phyloP scores from a whole-genome alignment of 2,888 invertebrate species.

The Ditylenchus weischeri region DNA sequence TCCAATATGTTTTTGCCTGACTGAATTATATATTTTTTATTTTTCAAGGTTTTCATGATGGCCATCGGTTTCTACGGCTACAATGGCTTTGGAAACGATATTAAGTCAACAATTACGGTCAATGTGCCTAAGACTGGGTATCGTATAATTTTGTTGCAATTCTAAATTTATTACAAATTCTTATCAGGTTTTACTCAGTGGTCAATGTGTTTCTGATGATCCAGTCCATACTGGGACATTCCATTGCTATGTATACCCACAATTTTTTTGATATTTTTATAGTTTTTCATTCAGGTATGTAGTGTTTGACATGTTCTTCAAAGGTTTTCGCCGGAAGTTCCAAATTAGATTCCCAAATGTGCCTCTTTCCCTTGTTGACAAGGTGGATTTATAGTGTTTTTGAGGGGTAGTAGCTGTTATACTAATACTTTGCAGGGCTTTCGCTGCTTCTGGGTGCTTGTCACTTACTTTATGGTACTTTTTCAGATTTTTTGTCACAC shows the following conservation, averaged over 20 bases:
- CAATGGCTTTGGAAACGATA: constrained; percentile 52
- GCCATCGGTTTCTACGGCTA: constrained; percentile 58
- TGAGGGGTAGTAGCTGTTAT: constrained; percentile 9
- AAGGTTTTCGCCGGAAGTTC: constrained; percentile 57
- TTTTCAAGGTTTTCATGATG: too few species aligned
- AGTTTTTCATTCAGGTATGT: constrained; percentile 37
- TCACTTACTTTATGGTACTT: constrained; percentile 71
- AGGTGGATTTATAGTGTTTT: constrained; percentile 19
- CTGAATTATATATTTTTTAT: too few species aligned
- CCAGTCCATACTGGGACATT: constrained; percentile 57
- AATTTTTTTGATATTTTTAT: neutral
- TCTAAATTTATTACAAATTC: constrained; percentile 1
- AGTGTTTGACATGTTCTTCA: constrained; percentile 58
- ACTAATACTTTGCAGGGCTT: constrained; percentile 40
- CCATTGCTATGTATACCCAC: constrained; percentile 52
- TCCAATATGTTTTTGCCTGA: too few species aligned
- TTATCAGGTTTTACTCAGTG: constrained; percentile 50
- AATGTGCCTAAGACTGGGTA: constrained; percentile 55
- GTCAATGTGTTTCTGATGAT: constrained; percentile 57
- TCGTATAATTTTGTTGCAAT: constrained; percentile 3
- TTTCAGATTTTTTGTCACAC: constrained; percentile 76
- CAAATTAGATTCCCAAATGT: constrained; percentile 51
- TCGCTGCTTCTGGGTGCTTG: constrained; percentile 57
- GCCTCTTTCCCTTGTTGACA: constrained; percentile 30
- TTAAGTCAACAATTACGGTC: constrained; percentile 54